These are phyloP conservation scores for Mimachlamys varia DNA, from an alignment of 2,888 invertebrate genomes.

Conservation along the genomic window DNA sequence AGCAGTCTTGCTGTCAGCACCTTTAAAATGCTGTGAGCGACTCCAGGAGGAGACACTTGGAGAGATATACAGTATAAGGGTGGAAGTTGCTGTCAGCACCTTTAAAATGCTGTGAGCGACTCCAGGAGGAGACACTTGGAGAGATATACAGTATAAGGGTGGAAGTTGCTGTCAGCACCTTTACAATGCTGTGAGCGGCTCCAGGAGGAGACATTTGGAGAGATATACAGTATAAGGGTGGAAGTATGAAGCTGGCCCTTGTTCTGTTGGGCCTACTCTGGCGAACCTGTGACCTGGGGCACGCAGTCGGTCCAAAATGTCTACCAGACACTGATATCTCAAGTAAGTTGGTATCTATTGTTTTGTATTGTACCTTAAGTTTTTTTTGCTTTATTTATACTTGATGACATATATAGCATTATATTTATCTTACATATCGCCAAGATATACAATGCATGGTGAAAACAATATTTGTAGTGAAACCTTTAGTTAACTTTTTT, in stretches of 20 bases:
- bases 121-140: background rate
- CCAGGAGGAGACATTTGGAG: background rate
- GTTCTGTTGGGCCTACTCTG: background rate
- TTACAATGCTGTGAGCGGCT: background rate
- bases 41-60: background rate
- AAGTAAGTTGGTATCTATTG: background rate
- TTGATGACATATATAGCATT: too few species aligned
- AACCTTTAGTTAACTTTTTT: background rate
- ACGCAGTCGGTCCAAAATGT: background rate
- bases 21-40: background rate
- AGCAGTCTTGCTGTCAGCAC: background rate
- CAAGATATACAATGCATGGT: too few species aligned
- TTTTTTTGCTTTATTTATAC: background rate
- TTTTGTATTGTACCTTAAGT: background rate
- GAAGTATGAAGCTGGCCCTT: background rate
- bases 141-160: background rate
- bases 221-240: background rate
- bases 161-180: background rate
- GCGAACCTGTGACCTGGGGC: background rate
- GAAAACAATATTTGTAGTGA: too few species aligned
- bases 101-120: background rate
- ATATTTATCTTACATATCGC: too few species aligned
- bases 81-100: background rate
- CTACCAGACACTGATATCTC: background rate
- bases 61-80: background rate